Percentiles rank a stretch among this genome's conserved stretches.
These are phyloP conservation scores for Luffia ferchaultella DNA, from an alignment of 2,888 invertebrate genomes.

Conservation along the genomic window DNA sequence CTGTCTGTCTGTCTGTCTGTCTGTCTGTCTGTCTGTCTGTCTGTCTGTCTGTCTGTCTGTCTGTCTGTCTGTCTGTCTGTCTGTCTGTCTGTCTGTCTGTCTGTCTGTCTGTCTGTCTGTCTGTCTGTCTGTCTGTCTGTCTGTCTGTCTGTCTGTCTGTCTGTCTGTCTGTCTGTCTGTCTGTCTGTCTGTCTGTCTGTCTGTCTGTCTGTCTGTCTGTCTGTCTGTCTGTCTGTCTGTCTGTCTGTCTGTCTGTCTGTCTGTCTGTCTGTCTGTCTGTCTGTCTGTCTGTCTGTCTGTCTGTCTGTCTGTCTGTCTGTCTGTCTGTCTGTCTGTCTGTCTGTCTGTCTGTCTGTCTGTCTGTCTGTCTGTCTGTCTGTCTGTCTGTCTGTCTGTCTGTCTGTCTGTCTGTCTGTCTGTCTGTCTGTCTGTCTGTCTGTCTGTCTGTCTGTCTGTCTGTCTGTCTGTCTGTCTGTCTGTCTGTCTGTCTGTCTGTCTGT, in stretches of 20 bases:
- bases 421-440: slow-evolving; percentile 15
- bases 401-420: slow-evolving; percentile 15
- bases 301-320: slow-evolving; percentile 16
- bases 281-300: slow-evolving; percentile 15
- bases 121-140: slow-evolving; percentile 15
- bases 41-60: slow-evolving; percentile 15
- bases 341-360: slow-evolving; percentile 17
- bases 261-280: slow-evolving; percentile 15
- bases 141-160: slow-evolving; percentile 15
- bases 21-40: slow-evolving; percentile 15
- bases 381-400: slow-evolving; percentile 16
- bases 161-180: slow-evolving; percentile 14
- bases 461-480: slow-evolving; percentile 17
- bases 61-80: slow-evolving; percentile 14
- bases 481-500: slow-evolving; percentile 16
- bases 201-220: slow-evolving; percentile 15
- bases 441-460: slow-evolving; percentile 17
- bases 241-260: slow-evolving; percentile 15
- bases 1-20: slow-evolving; percentile 16
- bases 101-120: slow-evolving; percentile 15
- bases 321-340: slow-evolving; percentile 17
- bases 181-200: slow-evolving; percentile 16
- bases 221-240: slow-evolving; percentile 16
- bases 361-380: slow-evolving; percentile 17
- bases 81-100: slow-evolving; percentile 14